Conservation (phyloP, 2,888 invertebrate genomes). For the Drosophila peninsularis region DNA sequence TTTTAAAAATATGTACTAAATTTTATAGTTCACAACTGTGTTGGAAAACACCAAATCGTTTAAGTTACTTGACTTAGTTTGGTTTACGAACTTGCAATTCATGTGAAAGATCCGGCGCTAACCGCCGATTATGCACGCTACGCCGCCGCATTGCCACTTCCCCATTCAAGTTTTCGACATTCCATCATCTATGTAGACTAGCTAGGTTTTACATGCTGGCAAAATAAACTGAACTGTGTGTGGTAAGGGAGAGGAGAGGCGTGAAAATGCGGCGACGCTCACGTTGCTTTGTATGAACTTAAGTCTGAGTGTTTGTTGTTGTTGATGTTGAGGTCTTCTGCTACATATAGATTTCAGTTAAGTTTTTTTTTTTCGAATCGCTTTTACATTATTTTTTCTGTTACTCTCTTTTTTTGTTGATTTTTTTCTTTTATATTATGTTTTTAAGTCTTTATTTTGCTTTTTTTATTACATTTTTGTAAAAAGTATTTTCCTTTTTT, state of each 20-base stretch:
- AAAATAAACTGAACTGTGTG: slow-evolving; percentile 22
- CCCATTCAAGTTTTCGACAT: slow-evolving; percentile 31
- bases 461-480: slow-evolving; percentile 82
- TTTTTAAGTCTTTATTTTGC: slow-evolving; percentile 84
- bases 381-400: slow-evolving; percentile 49
- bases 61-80: slow-evolving; percentile 76
- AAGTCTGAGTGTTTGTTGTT: slow-evolving; percentile 27
- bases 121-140: slow-evolving; percentile 39
- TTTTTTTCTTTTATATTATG: slow-evolving; percentile 62
- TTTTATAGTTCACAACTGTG: slow-evolving; percentile 78
- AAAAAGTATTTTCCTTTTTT: slow-evolving; percentile 56
- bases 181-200: slow-evolving; percentile 57
- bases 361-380: slow-evolving; percentile 33
- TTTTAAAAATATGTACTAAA: slow-evolving; percentile 76
- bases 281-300: slow-evolving; percentile 26
- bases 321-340: slow-evolving; percentile 26
- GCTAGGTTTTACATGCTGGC: slow-evolving; percentile 43
- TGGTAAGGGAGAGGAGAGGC: background rate
- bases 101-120: slow-evolving; percentile 49
- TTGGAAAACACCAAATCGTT: slow-evolving; percentile 80
- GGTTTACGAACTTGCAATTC: slow-evolving; percentile 66
- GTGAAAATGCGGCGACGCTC: slow-evolving; percentile 29
- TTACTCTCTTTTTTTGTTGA: slow-evolving; percentile 42
- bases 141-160: slow-evolving; percentile 51
- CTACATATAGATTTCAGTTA: slow-evolving; percentile 41